Base-by-base conservation (phyloP, 2,113 vertebrate genomes). In the Shinisaurus crocodilurus region DNA sequence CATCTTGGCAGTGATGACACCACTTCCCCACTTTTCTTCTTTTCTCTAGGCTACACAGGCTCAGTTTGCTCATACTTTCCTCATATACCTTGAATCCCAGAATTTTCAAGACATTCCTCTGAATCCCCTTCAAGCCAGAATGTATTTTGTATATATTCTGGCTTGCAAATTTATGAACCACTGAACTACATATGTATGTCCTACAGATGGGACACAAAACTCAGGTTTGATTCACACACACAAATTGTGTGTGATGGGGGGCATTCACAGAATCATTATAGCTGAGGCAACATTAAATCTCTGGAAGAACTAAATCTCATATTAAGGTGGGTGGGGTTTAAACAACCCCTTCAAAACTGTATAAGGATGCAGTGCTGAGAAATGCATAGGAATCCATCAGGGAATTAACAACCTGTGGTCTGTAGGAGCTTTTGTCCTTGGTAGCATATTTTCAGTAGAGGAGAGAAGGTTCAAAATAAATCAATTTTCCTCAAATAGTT, bases 401-500 rank as follows among this genome's bases (percentile, higher is more conserved):
- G 91, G 95, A 96, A 93, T 97, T 97, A 97, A 97, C 87, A 89
- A 93, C 50, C 97, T 97, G 95, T 97, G 96, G 91, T 94, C 94
- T 96, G 92, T 95, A 97, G 96, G 95, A 97, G 96, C 37, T 95
- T 96, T 94, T 97, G 97, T 96, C 97, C 97, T 97, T 98, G 97
- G 95, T 84, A 97, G 94, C 95, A 40, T 82, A 0, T 97, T 95
- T 95, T 94, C 89, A 95, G 96, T 92, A 4, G 0, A 93, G 92
- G 94, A 97, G 88, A 96, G 91, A 94, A 95, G 96, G 94, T 95
- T 97, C 97, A 96, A 96, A 97, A 97, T 97, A 97, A 97, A 97
- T 97, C 96, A 94, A 95, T 97, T 97, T 97, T 94, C 96, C 96
- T 96, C 95, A 97, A 97, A 97, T 96, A 97, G 97, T 97, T 97